Conservation (phyloP, 2,888 invertebrate species). For the Sicus ferrugineus region DNA sequence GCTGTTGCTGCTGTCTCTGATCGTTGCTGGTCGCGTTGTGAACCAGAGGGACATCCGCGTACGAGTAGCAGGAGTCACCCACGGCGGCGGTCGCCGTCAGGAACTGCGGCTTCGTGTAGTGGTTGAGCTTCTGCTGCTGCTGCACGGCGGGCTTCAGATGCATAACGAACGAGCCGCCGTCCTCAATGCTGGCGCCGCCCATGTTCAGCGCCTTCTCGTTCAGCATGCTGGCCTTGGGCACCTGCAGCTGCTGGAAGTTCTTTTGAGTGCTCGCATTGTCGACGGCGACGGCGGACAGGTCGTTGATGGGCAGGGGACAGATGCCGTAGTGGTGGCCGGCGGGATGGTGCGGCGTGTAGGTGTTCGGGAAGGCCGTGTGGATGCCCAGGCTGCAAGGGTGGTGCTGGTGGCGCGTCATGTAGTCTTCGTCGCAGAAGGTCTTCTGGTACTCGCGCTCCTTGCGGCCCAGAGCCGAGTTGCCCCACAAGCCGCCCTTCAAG, state of each 20-base stretch:
- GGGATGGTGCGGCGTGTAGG: slow-evolving; percentile 62
- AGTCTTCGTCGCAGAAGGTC: slow-evolving; percentile 88
- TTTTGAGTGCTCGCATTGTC: slow-evolving; percentile 45
- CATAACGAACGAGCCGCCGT: slow-evolving; percentile 59
- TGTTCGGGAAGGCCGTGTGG: slow-evolving; percentile 61
- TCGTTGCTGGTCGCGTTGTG: slow-evolving; percentile 43
- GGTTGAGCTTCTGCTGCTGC: slow-evolving; percentile 50
- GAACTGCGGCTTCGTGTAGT: slow-evolving; percentile 59
- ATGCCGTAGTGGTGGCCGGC: slow-evolving; percentile 64
- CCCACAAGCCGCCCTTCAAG: slow-evolving; percentile 71
- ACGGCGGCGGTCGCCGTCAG: slow-evolving; percentile 52
- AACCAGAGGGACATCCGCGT: slow-evolving; percentile 58
- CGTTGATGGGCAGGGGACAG: slow-evolving; percentile 81
- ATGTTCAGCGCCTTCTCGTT: slow-evolving; percentile 54
- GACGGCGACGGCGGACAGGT: background rate
- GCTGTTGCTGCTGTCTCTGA: slow-evolving; percentile 38
- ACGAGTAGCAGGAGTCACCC: slow-evolving; percentile 58
- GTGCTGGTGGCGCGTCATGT: slow-evolving; percentile 67
- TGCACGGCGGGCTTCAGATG: slow-evolving; percentile 55
- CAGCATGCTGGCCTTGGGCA: slow-evolving; percentile 59
- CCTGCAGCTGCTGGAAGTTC: slow-evolving; percentile 62
- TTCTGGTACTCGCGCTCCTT: slow-evolving; percentile 91
- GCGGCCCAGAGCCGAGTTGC: slow-evolving; percentile 66
- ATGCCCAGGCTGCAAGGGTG: slow-evolving; percentile 63
- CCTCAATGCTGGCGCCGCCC: slow-evolving; percentile 47